These are phyloP conservation scores for Apoda limacodes DNA, from an alignment of 2,888 invertebrate species.

Conservation along the genomic window DNA sequence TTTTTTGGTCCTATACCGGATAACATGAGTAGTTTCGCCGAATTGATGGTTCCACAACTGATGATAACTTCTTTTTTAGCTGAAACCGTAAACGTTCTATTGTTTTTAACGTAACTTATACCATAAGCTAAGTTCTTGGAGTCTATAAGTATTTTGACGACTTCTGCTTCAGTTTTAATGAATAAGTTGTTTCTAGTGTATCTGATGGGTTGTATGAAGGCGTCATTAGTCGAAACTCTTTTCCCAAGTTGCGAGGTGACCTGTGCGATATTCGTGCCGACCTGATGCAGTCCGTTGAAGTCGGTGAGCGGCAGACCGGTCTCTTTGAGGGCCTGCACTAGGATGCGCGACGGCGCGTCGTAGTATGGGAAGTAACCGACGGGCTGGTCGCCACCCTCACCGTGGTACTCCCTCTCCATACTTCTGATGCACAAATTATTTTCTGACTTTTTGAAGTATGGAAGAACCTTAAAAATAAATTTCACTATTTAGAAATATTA, in stretches of 20 bases:
- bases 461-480: constrained; percentile 63
- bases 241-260: constrained; percentile 63
- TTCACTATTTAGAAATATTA: too few species aligned
- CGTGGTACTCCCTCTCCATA: constrained; percentile 66
- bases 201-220: constrained; percentile 75
- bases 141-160: constrained; percentile 67
- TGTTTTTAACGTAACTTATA: constrained; percentile 30
- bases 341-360: constrained; percentile 63
- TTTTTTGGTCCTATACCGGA: constrained; percentile 46
- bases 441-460: constrained; percentile 76
- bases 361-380: constrained; percentile 72
- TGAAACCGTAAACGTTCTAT: constrained; percentile 26
- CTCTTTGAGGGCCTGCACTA: constrained; percentile 69
- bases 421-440: constrained; percentile 63
- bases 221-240: constrained; percentile 72
- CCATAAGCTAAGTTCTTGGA: constrained; percentile 38
- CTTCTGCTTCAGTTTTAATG: constrained; percentile 62
- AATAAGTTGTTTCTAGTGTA: constrained; percentile 58
- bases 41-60: constrained; percentile 38
- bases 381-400: constrained; percentile 67
- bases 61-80: constrained; percentile 46
- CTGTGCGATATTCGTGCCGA: constrained; percentile 71
- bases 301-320: constrained; percentile 68
- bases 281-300: constrained; percentile 61
- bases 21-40: constrained; percentile 43